These are phyloP conservation scores for Sandelia bainsii DNA, from an alignment of 2,797 vertebrate genomes.

Conservation along the genomic window DNA sequence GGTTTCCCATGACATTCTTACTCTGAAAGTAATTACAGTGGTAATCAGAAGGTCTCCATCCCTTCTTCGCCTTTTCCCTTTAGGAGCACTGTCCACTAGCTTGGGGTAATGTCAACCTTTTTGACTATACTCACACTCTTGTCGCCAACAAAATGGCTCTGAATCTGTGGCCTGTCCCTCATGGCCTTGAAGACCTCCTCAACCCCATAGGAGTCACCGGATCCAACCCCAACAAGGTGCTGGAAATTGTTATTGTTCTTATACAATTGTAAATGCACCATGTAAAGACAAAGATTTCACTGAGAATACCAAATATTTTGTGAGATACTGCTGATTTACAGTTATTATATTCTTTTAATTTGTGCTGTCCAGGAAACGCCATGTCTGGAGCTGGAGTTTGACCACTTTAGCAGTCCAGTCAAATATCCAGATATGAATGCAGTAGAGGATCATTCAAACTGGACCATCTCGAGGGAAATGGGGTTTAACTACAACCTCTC, in stretches of 20 bases:
- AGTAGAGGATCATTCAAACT: constrained; percentile 95
- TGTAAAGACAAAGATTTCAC: neutral
- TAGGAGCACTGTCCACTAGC: constrained; percentile 97
- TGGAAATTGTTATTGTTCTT: neutral
- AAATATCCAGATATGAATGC: constrained; percentile 96
- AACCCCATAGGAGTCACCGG: constrained; percentile 97
- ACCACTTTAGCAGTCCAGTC: constrained; percentile 95
- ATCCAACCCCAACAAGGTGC: constrained; percentile 97
- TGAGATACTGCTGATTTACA: neutral
- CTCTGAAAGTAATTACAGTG: neutral
- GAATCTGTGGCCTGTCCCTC: constrained; percentile 98
- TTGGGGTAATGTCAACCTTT: constrained; percentile 97
- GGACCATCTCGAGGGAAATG: constrained; percentile 94
- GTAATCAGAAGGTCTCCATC: neutral
- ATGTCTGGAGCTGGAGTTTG: constrained; percentile 97
- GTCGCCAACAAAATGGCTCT: constrained; percentile 98
- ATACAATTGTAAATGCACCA: too few relatives aligned
- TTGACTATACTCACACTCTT: constrained; percentile 96
- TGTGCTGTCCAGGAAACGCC: constrained; percentile 90
- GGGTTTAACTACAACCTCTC: constrained; percentile 94
- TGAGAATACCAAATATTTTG: neutral
- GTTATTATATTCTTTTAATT: neutral
- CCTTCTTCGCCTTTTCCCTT: constrained; percentile 10
- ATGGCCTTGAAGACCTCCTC: constrained; percentile 95
- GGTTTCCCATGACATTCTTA: too few relatives aligned